Conservation (phyloP, 2,888 invertebrate genomes). For the Buathra laborator region DNA sequence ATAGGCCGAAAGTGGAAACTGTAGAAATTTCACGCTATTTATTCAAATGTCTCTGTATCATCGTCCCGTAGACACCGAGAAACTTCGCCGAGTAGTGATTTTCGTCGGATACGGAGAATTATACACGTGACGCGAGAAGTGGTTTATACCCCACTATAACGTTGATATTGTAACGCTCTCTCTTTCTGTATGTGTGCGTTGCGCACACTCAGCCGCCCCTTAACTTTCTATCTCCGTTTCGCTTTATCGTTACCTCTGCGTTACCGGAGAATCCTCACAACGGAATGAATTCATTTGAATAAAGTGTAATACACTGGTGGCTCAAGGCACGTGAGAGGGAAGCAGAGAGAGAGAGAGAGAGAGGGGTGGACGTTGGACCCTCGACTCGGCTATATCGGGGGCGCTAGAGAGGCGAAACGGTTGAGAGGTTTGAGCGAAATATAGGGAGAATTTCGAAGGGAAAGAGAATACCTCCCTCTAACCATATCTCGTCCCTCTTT, state of each 20-base stretch:
- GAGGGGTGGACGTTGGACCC: background rate
- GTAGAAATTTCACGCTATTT: conserved; percentile 47
- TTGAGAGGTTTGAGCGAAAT: background rate
- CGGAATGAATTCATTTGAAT: conserved; percentile 67
- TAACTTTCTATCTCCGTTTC: conserved; percentile 51
- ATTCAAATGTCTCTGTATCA: conserved; percentile 66
- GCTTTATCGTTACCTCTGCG: conserved; percentile 12
- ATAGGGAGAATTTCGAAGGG: conserved; percentile 66
- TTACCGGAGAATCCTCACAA: conserved; percentile 54
- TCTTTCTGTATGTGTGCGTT: conserved; percentile 29
- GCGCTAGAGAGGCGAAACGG: background rate
- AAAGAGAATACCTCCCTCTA: conserved; percentile 66
- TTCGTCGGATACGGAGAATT: conserved; percentile 57
- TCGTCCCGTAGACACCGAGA: conserved; percentile 42
- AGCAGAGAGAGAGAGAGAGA: background rate
- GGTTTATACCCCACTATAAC: conserved; percentile 40
- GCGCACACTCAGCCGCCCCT: conserved; percentile 36
- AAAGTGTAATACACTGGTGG: conserved; percentile 58
- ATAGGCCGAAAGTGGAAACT: conserved; percentile 34
- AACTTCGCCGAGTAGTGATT: conserved; percentile 52
- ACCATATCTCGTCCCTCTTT: conserved; percentile 33
- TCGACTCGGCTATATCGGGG: conserved; percentile 12
- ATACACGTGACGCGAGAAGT: conserved; percentile 49
- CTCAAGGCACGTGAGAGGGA: conserved; percentile 8
- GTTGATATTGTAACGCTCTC: conserved; percentile 7